These are phyloP conservation scores for Madoqua kirkii DNA, from an alignment of 2,113 vertebrate species.

Conservation along the genomic window DNA sequence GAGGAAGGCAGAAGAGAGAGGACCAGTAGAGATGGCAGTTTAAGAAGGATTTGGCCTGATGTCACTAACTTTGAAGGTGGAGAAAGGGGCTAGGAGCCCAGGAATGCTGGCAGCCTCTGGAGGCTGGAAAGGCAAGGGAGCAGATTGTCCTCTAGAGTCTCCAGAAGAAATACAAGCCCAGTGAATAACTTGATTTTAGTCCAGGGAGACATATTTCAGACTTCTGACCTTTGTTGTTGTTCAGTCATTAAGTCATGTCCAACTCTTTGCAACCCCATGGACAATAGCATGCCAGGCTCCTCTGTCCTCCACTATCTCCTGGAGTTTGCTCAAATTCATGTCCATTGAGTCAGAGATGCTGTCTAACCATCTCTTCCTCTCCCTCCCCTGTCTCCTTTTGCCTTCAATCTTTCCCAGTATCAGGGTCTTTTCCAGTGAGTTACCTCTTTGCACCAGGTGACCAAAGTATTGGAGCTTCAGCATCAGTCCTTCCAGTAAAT, in stretches of 20 bases:
- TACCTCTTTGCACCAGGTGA: neutral
- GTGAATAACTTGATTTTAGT: neutral
- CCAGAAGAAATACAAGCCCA: neutral
- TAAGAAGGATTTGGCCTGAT: neutral
- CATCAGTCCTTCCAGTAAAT: neutral
- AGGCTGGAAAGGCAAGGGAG: neutral
- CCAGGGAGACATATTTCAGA: neutral
- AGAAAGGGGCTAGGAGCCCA: neutral
- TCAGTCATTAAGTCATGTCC: neutral
- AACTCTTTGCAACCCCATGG: neutral
- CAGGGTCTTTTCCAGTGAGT: neutral
- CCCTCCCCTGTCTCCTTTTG: neutral
- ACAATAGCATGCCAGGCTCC: neutral
- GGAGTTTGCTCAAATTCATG: neutral
- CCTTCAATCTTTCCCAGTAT: neutral
- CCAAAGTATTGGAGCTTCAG: neutral
- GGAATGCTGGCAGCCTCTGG: neutral
- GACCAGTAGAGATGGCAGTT: neutral
- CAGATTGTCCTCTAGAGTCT: neutral
- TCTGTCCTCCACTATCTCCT: neutral
- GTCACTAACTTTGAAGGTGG: neutral
- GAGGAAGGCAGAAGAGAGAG: neutral
- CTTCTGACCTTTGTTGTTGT: neutral
- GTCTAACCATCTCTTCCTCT: neutral
- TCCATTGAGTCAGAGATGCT: neutral